Evolutionary conservation across 1,140 invertebrate species (phyloP).

Genomic region (Drosophila jambulina): DNA sequence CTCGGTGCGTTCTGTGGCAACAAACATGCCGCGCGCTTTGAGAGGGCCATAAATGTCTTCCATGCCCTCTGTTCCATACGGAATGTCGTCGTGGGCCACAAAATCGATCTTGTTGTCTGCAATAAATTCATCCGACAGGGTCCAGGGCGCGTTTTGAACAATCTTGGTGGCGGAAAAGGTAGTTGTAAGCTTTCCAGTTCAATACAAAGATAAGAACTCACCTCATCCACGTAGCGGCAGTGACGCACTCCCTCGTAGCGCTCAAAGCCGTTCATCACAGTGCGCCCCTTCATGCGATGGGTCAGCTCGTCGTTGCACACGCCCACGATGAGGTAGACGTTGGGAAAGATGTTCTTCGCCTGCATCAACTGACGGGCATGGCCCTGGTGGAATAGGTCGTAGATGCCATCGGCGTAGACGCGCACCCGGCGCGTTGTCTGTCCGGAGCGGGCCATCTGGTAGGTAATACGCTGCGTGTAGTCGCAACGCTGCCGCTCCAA

Average conservation of each 20-base stretch:
- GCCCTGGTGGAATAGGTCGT: constrained; percentile 97
- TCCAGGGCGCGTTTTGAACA: constrained; percentile 97
- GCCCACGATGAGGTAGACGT: constrained; percentile 99
- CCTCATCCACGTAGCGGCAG: constrained; percentile 99
- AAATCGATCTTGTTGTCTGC: constrained; percentile 99
- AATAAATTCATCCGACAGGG: constrained; percentile 96
- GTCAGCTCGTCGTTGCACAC: constrained; percentile 96
- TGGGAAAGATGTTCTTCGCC: constrained; percentile 98
- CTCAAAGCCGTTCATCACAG: constrained; percentile 98
- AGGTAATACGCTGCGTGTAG: constrained; percentile 93
- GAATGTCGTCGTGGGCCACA: constrained; percentile 99
- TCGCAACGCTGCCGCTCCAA: constrained; percentile 92
- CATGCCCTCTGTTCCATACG: constrained; percentile 94
- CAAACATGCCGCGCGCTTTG: constrained; percentile 98
- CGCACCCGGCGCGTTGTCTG: constrained; percentile 92
- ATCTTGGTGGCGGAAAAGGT: constrained; percentile 86
- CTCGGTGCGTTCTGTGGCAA: constrained; percentile 97
- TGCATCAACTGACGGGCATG: constrained; percentile 99
- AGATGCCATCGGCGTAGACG: constrained; percentile 99
- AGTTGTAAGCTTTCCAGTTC: not conserved
- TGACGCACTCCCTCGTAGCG: constrained; percentile 98
- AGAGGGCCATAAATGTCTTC: constrained; percentile 96
- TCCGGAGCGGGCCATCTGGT: constrained; percentile 93
- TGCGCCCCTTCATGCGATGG: constrained; percentile 96
- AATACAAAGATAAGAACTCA: constrained; percentile 50